A percentile compares a stretch with the other conserved stretches of the same genome.
Evolutionary conservation across 2,113 vertebrate species (phyloP).

Genomic region (Petrocephalus zakoni): DNA sequence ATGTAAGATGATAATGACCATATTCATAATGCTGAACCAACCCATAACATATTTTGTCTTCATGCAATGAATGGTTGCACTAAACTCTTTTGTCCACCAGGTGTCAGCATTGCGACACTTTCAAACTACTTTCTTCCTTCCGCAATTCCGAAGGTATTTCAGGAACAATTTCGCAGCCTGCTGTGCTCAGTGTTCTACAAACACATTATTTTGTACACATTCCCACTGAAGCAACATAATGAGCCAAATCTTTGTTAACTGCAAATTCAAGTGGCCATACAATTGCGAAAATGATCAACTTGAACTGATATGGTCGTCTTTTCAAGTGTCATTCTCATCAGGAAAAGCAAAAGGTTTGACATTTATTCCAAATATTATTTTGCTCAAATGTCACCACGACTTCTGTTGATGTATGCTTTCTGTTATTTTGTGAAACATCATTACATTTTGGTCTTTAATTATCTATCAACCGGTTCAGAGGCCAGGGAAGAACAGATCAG

Average conservation of each 20-base stretch:
- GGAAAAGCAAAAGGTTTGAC: background rate
- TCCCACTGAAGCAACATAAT: background rate
- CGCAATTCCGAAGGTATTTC: background rate
- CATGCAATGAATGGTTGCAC: background rate
- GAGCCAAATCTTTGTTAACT: background rate
- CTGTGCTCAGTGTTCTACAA: background rate
- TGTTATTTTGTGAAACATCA: background rate
- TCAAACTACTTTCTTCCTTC: background rate
- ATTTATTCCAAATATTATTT: background rate
- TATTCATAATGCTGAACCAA: background rate
- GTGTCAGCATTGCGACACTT: background rate
- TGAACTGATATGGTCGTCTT: background rate
- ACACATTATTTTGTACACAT: background rate
- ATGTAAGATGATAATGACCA: background rate
- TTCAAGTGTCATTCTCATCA: background rate
- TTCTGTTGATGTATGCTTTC: background rate
- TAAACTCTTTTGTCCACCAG: background rate
- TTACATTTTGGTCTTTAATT: background rate
- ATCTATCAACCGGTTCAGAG: background rate
- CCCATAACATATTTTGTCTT: background rate
- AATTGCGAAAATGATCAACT: background rate
- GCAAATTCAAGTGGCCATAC: background rate
- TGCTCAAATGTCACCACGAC: background rate
- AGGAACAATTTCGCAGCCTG: background rate
- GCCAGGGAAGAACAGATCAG: background rate